A percentile compares a stretch with the other conserved stretches of the same genome.
Evolutionary conservation across 2,888 invertebrate species (phyloP).

Genomic region (Caenorhabditis angaria): DNA sequence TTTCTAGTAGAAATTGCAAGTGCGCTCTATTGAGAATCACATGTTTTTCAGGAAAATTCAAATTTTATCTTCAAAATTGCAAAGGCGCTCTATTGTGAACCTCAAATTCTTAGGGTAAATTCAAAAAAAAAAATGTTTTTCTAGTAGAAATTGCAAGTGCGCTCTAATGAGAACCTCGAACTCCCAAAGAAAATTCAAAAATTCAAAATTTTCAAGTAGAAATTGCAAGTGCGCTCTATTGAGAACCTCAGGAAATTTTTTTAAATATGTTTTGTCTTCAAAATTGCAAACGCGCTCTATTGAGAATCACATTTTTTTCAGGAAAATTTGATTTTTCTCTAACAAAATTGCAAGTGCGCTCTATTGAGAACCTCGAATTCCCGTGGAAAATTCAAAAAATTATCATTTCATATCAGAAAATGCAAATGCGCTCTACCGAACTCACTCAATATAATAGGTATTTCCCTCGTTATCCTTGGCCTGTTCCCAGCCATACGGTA

Average conservation of each 20-base stretch:
- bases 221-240: not conserved
- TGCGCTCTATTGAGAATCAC: not conserved
- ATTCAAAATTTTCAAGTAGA: conserved; percentile 21
- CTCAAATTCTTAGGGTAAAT: no score
- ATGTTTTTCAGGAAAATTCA: not conserved
- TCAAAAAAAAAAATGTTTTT: conserved; percentile 50
- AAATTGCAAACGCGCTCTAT: no score
- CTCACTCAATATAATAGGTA: conserved; percentile 91
- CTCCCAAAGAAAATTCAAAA: not conserved
- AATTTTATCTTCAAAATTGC: no score
- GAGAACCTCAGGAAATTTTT: not conserved
- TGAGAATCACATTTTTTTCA: no score
- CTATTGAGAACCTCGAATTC: not conserved
- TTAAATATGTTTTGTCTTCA: no score
- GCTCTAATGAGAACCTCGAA: no score
- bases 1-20: conserved; percentile 22
- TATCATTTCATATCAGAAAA: not conserved
- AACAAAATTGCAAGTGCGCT: not conserved
- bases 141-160: no score
- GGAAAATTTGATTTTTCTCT: no score
- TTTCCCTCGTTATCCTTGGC: conserved; percentile 84
- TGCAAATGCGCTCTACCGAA: conserved; percentile 32
- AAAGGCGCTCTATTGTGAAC: no score
- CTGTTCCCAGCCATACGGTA: conserved; percentile 91
- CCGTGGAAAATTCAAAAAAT: conserved; percentile 3